phyloP scores from a whole-genome alignment of 2,797 vertebrate species.

The Chelonia mydas region DNA sequence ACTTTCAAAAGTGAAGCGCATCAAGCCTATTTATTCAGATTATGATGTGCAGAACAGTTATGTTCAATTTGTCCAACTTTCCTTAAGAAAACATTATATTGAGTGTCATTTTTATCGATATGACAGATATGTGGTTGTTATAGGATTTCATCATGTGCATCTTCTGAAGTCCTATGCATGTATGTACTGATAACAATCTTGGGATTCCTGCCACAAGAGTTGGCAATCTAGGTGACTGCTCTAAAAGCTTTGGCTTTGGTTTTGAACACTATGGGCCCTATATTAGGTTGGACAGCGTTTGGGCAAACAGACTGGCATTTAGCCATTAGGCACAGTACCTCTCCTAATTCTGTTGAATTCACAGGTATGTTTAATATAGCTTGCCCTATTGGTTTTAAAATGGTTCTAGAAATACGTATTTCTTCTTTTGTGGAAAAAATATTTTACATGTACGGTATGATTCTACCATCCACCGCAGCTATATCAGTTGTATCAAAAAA shows the following conservation, averaged over 20 bases:
- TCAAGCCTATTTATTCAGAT: neutral
- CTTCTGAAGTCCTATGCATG: neutral
- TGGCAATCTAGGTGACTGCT: neutral
- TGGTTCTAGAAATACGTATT: neutral
- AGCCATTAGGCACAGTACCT: neutral
- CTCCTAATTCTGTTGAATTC: neutral
- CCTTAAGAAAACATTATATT: neutral
- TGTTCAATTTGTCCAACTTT: neutral
- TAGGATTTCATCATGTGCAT: neutral
- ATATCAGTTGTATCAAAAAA: neutral
- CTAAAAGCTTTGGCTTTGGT: neutral
- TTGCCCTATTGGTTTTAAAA: neutral
- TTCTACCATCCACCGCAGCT: neutral
- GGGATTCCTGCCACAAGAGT: neutral
- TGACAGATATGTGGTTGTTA: neutral
- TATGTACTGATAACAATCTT: neutral
- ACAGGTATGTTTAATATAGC: neutral
- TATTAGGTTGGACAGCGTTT: neutral
- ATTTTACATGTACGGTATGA: neutral
- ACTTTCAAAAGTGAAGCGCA: neutral
- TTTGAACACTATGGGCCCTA: neutral
- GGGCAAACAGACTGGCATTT: neutral
- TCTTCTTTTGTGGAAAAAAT: neutral
- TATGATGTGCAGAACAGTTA: neutral
- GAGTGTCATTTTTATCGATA: neutral